These are phyloP conservation scores for Bradypodion pumilum DNA, from an alignment of 2,797 vertebrate genomes.

Conservation along the genomic window DNA sequence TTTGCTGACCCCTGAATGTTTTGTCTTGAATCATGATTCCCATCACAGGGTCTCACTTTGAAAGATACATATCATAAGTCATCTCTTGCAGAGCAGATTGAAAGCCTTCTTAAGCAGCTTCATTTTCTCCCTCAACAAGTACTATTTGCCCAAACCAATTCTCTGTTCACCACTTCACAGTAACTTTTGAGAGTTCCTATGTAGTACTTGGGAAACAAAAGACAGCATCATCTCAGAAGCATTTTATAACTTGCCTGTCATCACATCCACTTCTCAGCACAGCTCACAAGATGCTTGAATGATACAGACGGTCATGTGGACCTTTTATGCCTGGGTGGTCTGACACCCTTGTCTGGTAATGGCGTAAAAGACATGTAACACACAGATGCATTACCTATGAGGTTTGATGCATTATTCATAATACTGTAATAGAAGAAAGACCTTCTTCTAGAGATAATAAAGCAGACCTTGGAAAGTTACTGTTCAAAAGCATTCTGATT, in stretches of 20 bases:
- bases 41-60: not conserved
- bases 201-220: not conserved
- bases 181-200: constrained; percentile 17
- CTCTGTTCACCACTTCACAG: constrained; percentile 2
- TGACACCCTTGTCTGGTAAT: not conserved
- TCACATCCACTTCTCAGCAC: not conserved
- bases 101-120: not conserved
- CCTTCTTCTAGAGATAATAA: no score
- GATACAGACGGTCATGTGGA: not conserved
- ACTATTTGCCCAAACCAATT: not conserved
- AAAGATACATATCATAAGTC: not conserved
- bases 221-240: not conserved
- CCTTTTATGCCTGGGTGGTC: not conserved
- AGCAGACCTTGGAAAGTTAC: no score
- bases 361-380: not conserved
- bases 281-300: not conserved
- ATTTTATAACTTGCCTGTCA: constrained; percentile 14
- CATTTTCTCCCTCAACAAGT: not conserved
- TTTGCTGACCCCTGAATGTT: not conserved
- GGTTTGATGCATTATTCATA: no score
- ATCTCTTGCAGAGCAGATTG: not conserved
- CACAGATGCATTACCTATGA: not conserved
- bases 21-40: constrained; percentile 43
- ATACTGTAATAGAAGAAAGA: no score
- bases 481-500: no score